Base-by-base conservation (phyloP, 2,797 vertebrate genomes). In the Carduelis carduelis region DNA sequence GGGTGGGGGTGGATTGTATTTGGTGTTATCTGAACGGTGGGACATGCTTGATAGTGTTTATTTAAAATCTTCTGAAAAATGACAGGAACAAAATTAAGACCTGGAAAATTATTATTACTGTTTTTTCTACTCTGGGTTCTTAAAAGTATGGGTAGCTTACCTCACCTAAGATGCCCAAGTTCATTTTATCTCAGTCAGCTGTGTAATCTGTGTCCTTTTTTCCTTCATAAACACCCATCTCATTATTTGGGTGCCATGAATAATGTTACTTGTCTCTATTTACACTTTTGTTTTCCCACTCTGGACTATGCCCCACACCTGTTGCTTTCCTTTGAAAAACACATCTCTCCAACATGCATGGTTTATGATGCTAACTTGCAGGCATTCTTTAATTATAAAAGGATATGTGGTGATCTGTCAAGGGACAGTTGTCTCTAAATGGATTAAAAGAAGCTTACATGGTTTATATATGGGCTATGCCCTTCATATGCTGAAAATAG, bases 351-450 rank as follows among this genome's bases (percentile, higher is more conserved):
- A 6, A 52, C 39, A 27, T 59, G 57, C 49, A 35, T 9, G 15
- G 69, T 95, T 94, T 91, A 68, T 93, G 92, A 93, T 95, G 91
- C 89, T 95, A 94, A 96, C 92, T 94, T 92, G 84, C 34, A 96
- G 74, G 89, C 87, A 93, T 95, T 90, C 93, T 90, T 95, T 89
- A 94, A 94, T 96, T 95, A 96, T 84, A 78, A 92, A 89, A 93
- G 77, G 82, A 16, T 87, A 87, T 39, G 85, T 90, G 90, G 80
- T 68, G 72, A 91, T 95, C 90, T 97, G 74, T 91, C 87, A 90
- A 83, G 13, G 57, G 88, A 92, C 88, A 88, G 93, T 94, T 96
- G 92, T 96, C 89, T 95, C 95, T 82, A 94, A 95, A 96, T 79
- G 79, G 91, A 95, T 96, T 97, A 95, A 76, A 96, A 86, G 74